Conservation (phyloP, 2,888 invertebrate genomes). For the Ferrisia virgata region DNA sequence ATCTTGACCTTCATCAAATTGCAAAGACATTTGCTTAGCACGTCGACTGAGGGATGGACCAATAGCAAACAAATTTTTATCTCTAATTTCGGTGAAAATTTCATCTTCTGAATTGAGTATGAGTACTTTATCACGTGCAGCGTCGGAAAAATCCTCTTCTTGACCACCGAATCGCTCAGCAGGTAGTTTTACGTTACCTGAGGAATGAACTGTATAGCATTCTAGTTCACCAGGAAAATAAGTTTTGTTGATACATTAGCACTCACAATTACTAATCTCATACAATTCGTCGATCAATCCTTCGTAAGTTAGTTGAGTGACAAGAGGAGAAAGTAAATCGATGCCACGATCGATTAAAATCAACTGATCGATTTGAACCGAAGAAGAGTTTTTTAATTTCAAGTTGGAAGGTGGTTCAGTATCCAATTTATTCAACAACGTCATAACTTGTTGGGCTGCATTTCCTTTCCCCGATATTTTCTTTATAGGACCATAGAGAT, state of each 20-base stretch:
- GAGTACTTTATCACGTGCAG: slow-evolving; percentile 65
- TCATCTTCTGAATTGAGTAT: slow-evolving; percentile 86
- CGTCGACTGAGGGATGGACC: slow-evolving; percentile 80
- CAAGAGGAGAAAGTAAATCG: slow-evolving; percentile 86
- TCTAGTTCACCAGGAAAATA: too few species aligned
- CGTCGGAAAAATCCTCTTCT: slow-evolving; percentile 58
- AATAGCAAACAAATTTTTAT: slow-evolving; percentile 89
- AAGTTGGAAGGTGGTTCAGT: slow-evolving; percentile 57
- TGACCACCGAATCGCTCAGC: slow-evolving; percentile 77
- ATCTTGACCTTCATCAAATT: slow-evolving; percentile 72
- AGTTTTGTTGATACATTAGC: slow-evolving; percentile 26
- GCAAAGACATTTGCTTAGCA: slow-evolving; percentile 79
- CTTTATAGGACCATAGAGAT: slow-evolving; percentile 83
- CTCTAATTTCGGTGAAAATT: slow-evolving; percentile 82
- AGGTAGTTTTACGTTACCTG: slow-evolving; percentile 77
- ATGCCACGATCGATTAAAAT: slow-evolving; percentile 85
- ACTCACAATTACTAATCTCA: slow-evolving; percentile 70
- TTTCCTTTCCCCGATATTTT: slow-evolving; percentile 85
- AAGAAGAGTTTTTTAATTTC: slow-evolving; percentile 54
- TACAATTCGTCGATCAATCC: slow-evolving; percentile 95
- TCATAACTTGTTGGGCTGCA: slow-evolving; percentile 84
- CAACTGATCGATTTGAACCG: slow-evolving; percentile 79
- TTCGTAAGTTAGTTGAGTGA: slow-evolving; percentile 95
- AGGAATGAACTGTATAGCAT: slow-evolving; percentile 47
- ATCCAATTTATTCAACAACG: slow-evolving; percentile 72